phyloP scores from a whole-genome alignment of 2,888 invertebrate species.

The Tetanocera ferruginea region DNA sequence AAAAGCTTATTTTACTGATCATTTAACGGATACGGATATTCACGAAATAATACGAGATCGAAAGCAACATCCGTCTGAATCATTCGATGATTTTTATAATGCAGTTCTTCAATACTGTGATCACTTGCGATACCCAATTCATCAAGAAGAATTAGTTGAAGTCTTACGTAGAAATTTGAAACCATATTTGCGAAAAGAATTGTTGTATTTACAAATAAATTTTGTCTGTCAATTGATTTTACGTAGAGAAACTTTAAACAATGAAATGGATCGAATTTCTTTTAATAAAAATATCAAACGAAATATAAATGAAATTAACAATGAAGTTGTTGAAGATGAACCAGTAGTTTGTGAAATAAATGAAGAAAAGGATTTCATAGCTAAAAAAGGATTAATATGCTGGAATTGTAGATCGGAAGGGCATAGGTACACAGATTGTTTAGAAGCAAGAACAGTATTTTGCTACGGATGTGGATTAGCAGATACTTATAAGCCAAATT shows the following conservation, averaged over 20 bases:
- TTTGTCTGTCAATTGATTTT: slow-evolving; percentile 17
- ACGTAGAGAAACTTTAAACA: slow-evolving; percentile 20
- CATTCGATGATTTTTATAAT: slow-evolving; percentile 28
- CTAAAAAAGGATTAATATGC: not conserved
- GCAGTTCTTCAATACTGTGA: slow-evolving; percentile 8
- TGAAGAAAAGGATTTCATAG: not conserved
- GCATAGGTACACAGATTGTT: slow-evolving; percentile 23
- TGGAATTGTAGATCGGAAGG: slow-evolving; percentile 25
- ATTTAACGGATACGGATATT: slow-evolving; percentile 26
- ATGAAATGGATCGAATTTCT: not conserved
- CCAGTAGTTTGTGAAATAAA: not conserved
- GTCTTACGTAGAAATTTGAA: slow-evolving; percentile 22
- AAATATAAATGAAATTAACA: not conserved
- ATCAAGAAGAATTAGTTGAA: slow-evolving; percentile 19
- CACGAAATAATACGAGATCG: slow-evolving; percentile 22
- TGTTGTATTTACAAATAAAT: slow-evolving; percentile 16
- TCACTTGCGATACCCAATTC: slow-evolving; percentile 5
- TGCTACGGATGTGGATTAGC: slow-evolving; percentile 34
- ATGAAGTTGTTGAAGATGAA: not conserved
- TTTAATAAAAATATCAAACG: not conserved
- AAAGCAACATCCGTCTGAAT: slow-evolving; percentile 19
- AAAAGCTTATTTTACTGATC: slow-evolving; percentile 17
- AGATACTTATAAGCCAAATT: slow-evolving; percentile 23
- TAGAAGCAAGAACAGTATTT: slow-evolving; percentile 9
- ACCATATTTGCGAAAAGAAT: slow-evolving; percentile 25